Percentiles rank a stretch among this genome's conserved stretches.
phyloP scores from a whole-genome alignment of 2,113 vertebrate species.

The Stegastes partitus region DNA sequence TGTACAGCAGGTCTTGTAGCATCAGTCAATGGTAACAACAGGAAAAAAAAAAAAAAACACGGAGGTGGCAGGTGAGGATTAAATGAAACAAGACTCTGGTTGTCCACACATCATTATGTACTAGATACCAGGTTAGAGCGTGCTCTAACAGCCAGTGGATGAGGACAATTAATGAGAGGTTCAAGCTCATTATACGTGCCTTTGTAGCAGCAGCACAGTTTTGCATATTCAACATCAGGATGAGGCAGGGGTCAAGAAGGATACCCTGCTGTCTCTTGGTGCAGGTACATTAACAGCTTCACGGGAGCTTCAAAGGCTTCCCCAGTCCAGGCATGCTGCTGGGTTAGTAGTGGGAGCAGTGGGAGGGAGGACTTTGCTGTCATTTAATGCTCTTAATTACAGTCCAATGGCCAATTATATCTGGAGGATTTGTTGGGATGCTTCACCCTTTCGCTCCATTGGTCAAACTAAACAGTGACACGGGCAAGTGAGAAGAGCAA shows the following conservation, averaged over 20 bases:
- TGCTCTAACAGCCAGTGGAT: slow-evolving; percentile 54
- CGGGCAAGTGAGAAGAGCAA: not conserved
- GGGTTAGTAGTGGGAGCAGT: no score
- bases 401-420: slow-evolving; percentile 1
- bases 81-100: slow-evolving; percentile 41
- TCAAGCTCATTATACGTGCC: slow-evolving; percentile 66
- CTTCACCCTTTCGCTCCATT: not conserved
- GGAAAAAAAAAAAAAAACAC: slow-evolving; percentile 26
- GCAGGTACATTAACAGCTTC: slow-evolving; percentile 52
- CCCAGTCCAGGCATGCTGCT: slow-evolving; percentile 11
- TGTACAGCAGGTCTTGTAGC: slow-evolving; percentile 7
- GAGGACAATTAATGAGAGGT: slow-evolving; percentile 67
- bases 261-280: slow-evolving; percentile 31
- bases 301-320: slow-evolving; percentile 62
- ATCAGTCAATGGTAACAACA: not conserved
- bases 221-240: slow-evolving; percentile 58
- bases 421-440: slow-evolving; percentile 1
- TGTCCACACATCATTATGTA: slow-evolving; percentile 55
- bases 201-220: slow-evolving; percentile 34
- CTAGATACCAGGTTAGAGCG: slow-evolving; percentile 23
- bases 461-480: not conserved
- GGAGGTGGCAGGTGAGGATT: slow-evolving; percentile 40
- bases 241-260: slow-evolving; percentile 49
- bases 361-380: slow-evolving; percentile 9
- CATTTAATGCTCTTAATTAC: slow-evolving; percentile 29